Evolutionary conservation across 2,797 vertebrate species (phyloP), one percentile per base, ranked within the genome.

Genomic region (Tangara arthus): DNA sequence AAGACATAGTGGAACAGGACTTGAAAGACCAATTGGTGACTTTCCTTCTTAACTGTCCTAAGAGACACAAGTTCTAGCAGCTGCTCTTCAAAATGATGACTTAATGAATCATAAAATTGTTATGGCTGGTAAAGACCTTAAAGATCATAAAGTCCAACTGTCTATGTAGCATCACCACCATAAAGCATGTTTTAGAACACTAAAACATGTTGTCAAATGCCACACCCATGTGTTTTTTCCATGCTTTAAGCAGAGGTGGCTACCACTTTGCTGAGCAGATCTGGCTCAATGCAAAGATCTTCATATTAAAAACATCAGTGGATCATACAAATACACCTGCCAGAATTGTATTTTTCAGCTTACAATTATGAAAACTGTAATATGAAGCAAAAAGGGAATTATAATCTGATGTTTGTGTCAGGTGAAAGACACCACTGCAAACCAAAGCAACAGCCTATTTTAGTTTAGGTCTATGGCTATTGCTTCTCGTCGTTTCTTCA

Each of bases 401-500:
- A 28, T 8, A 70, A 49, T 34, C 18, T 30, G 24, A 20, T 8
- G 27, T 39, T 61, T 46, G 13, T 11, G 3, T 46, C 46, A 15
- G 32, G 70, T n/a, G 35, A 52, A 60, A 34, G 20, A 21, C 9
- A 8, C 0, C 2, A 26, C 22, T 8, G 9, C 3, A 7, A 22
- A 12, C 37, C 49, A 34, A 21, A 65, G 15, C 18, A 47, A 34
- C n/a, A 4, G 26, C 28, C 5, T 39, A 0, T 35, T 82, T 73
- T 30, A 34, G 6, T 82, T 73, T 30, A 34, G 6, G 8, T 30
- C 19, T 1, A 11, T 2, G 0, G 18, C 24, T 12, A n/a, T 19
- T 3, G 16, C 30, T 78, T 64, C 34, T 0, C 0, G 1, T 47
- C 16, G 4, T 8, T n/a, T 32, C 22, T 39, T 57, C 12, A 14